Base-by-base conservation (phyloP, 2,888 invertebrate genomes). In the Drosophila emarginata region DNA sequence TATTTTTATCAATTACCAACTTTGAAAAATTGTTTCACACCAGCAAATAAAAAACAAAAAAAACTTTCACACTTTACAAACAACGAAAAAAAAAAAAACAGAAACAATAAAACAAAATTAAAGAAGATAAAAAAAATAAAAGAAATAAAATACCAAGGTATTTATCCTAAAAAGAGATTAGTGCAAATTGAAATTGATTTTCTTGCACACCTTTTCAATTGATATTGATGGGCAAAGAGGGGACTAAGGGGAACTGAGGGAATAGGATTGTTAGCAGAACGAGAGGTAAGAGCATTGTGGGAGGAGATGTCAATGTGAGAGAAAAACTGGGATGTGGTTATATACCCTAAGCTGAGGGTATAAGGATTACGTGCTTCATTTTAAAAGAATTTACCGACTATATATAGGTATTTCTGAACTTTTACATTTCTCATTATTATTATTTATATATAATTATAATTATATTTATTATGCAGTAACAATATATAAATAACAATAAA, bases 151-250 rank as follows among this genome's bases (percentile, higher is more conserved):
- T 21, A 21, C 45, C 45, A 39, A 39, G 37, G 60, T 58, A 51
- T 36, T 59, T 65, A 67, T 64, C 61, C 45, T 45, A 45, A 45
- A 61, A 63, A 67, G 77, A 79, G 77, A 79, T 78, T 78, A 67
- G 61, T 63, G 45, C 51, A 76, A 78, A 78, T 79, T 79, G 77
- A 78, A 79, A 78, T 79, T 73, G 77, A 79, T 79, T 77, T 77
- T 78, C 45, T 62, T 52, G 52, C 18, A n/a, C 23, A 28, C 23
- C 26, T 52, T 26, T 78, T 61, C 76, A 77, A 76, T 76, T 57
- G 72, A 77, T 69, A 79, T 77, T 77, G 76, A 77, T 77, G 76
- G 71, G 71, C 50, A 75, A 71, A 63, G 54, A 65, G 67, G 39
- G 62, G 7, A 32, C 9, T 0, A 1, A 11, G 11, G 18, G 21